Evolutionary conservation across 2,888 invertebrate species (phyloP).

Genomic region (Cantharis rustica): DNA sequence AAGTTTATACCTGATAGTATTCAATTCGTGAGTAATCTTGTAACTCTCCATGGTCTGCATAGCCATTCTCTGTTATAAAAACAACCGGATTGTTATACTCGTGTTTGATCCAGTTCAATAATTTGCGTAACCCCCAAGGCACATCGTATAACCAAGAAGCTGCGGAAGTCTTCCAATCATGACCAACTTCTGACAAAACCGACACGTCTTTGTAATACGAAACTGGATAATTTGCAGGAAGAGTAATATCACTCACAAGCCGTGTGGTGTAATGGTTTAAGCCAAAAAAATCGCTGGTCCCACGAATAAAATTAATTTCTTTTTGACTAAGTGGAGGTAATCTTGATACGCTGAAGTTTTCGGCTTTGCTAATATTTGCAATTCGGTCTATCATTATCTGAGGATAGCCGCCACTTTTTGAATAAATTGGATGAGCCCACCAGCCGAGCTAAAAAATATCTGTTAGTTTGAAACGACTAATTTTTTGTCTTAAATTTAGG

Average conservation of each 20-base stretch:
- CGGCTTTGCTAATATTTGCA: constrained; percentile 51
- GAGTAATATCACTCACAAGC: constrained; percentile 49
- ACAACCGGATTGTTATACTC: constrained; percentile 59
- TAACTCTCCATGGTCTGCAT: constrained; percentile 57
- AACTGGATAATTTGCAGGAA: constrained; percentile 49
- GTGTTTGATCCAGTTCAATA: constrained; percentile 58
- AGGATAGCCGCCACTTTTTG: constrained; percentile 59
- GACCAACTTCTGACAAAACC: constrained; percentile 52
- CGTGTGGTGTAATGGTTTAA: constrained; percentile 67
- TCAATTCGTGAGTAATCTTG: constrained; percentile 58
- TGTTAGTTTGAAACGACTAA: neutral
- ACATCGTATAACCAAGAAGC: constrained; percentile 62
- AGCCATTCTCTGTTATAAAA: constrained; percentile 66
- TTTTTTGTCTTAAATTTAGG: constrained; percentile 20
- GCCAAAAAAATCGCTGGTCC: constrained; percentile 68
- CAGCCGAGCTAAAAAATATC: constrained; percentile 54
- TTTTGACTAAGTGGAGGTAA: constrained; percentile 55
- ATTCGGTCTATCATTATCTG: constrained; percentile 56
- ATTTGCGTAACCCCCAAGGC: constrained; percentile 65
- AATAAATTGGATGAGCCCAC: constrained; percentile 58
- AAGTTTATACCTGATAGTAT: constrained; percentile 46
- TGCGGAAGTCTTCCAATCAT: constrained; percentile 59
- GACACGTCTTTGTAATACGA: constrained; percentile 57
- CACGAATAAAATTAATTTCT: constrained; percentile 56
- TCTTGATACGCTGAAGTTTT: constrained; percentile 55